Conservation (phyloP, 2,888 invertebrate genomes). For the Cryptophagus acutangulus region DNA sequence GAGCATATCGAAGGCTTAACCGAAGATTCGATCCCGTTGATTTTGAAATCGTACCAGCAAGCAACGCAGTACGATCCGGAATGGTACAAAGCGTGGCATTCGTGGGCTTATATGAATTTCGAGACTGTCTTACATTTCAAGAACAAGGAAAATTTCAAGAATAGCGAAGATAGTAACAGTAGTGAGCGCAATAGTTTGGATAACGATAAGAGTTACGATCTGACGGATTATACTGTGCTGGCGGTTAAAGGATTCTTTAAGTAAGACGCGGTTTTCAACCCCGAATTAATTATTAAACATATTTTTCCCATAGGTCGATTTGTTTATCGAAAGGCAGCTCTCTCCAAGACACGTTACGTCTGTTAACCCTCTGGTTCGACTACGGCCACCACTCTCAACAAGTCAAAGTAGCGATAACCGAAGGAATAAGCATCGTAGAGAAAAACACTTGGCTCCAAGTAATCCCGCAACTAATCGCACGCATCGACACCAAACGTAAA, state of each 20-base stretch:
- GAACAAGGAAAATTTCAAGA: slow-evolving; percentile 40
- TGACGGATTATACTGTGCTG: slow-evolving; percentile 76
- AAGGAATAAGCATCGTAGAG: slow-evolving; percentile 88
- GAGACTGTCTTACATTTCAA: slow-evolving; percentile 76
- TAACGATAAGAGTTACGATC: slow-evolving; percentile 50
- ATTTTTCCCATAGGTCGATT: slow-evolving; percentile 65
- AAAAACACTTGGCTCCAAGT: slow-evolving; percentile 99
- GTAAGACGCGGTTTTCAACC: slow-evolving; percentile 27
- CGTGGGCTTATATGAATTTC: slow-evolving; percentile 97
- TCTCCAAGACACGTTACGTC: slow-evolving; percentile 89
- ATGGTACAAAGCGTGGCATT: slow-evolving; percentile 99
- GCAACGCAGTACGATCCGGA: slow-evolving; percentile 79
- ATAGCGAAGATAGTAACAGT: slow-evolving; percentile 19
- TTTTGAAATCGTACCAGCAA: slow-evolving; percentile 71
- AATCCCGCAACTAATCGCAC: slow-evolving; percentile 95
- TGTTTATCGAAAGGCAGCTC: slow-evolving; percentile 88
- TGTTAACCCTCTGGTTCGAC: slow-evolving; percentile 97
- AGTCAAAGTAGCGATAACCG: slow-evolving; percentile 88
- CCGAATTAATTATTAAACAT: neutral
- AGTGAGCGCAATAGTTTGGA: slow-evolving; percentile 19
- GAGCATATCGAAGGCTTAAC: slow-evolving; percentile 80
- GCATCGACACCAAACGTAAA: slow-evolving; percentile 90
- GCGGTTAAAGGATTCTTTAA: slow-evolving; percentile 92
- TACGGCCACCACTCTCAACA: slow-evolving; percentile 92
- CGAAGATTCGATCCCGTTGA: slow-evolving; percentile 69